Evolutionary conservation across 2,797 vertebrate genomes (phyloP), one percentile per base, ranked within the genome.

Genomic region (Hybognathus amarus): DNA sequence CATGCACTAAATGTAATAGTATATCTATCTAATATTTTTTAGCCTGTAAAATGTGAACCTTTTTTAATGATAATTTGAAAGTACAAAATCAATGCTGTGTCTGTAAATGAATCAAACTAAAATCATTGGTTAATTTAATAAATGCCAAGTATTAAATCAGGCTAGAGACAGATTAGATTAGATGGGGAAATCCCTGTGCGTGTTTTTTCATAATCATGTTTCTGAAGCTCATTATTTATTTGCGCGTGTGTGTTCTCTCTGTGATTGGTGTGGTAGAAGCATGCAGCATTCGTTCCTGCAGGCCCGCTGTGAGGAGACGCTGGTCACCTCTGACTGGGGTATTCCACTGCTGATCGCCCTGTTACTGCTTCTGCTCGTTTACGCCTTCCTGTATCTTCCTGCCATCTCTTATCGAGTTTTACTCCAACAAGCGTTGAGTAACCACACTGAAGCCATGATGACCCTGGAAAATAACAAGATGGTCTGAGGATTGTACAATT

Each of bases 351-450:
- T 89, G 20, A 40, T 94, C 6, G 94, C 93, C 20, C 90, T 95
- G 0, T 87, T 95, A 22, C 84, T 94, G 67, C 93, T 95, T 5
- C 90, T 93, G 0, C 87, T 95, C 12, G 20, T 95, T 87, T 95
- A 94, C 64, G 63, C 92, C 50, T 95, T 94, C 83, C 90, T 95
- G 40, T 95, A 95, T 87, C 92, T 95, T 87, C 95, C 94, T 0
- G 92, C 95, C 45, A 89, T 88, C 1, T 89, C 92, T 18, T 92
- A 93, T 70, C 93, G 92, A 11, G 80, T 85, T 7, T 71, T 85
- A 5, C 33, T 83, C 3, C 82, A 89, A 6, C 83, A 89, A 20
- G 54, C 59, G 1, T 22, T 68, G 63, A 66, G 71, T 77, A 90
- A 91, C 59, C 61, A 87, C 18, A 88, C 84, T 0, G 75, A 82